Conservation (phyloP, 2,888 invertebrate genomes). For the Sympetrum striolatum region DNA sequence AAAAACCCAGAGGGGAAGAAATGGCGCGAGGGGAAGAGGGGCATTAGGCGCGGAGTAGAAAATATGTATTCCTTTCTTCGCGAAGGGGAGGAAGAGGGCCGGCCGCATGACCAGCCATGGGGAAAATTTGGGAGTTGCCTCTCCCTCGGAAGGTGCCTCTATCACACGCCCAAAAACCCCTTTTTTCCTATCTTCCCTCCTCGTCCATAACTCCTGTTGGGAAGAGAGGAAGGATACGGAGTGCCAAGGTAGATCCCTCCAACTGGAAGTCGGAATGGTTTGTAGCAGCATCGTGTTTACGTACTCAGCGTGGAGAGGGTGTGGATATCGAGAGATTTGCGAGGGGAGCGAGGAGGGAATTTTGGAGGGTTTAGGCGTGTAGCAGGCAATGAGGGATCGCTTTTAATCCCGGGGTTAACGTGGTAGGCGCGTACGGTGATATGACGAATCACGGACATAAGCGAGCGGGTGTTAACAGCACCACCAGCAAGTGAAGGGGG, state of each 20-base stretch:
- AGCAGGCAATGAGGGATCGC: neutral
- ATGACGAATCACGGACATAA: no score
- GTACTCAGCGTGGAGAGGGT: conserved; percentile 1
- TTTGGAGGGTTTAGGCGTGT: neutral
- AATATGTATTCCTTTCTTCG: neutral
- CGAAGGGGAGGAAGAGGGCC: neutral
- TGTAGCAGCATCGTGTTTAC: conserved; percentile 11
- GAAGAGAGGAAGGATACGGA: neutral
- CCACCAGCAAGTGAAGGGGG: neutral
- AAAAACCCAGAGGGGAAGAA: neutral
- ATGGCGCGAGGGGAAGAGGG: neutral
- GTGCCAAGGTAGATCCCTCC: conserved; percentile 6
- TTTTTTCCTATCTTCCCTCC: neutral
- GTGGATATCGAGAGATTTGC: neutral
- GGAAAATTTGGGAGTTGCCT: conserved; percentile 33
- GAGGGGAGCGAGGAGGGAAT: neutral
- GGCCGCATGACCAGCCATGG: conserved; percentile 34
- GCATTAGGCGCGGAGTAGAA: neutral
- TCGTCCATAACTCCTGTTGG: neutral
- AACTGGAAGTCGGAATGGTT: conserved; percentile 7
- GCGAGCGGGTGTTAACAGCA: no score
- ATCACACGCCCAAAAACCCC: conserved; percentile 5
- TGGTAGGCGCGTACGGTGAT: no score
- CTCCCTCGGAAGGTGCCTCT: neutral
- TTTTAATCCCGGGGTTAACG: neutral